Evolutionary conservation across 2,888 invertebrate genomes (phyloP).

Genomic region (Rhodophaea formosa): DNA sequence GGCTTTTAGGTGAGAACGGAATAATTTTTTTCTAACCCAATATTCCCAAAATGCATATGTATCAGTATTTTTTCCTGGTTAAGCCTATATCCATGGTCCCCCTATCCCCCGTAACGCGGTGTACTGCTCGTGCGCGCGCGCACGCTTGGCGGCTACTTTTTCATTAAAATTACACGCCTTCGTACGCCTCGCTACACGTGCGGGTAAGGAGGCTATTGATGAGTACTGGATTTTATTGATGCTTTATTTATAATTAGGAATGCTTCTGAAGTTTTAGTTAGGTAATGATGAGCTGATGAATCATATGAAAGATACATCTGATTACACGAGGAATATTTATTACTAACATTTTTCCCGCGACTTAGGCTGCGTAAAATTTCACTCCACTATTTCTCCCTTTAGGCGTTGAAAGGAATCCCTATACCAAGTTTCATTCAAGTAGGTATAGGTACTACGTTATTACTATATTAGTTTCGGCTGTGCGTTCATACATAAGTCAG

Average conservation of each 20-base stretch:
- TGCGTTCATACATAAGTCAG: too few relatives aligned
- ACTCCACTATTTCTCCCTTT: too few relatives aligned
- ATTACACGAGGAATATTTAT: not conserved
- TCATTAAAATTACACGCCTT: constrained; percentile 15
- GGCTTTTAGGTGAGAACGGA: too few relatives aligned
- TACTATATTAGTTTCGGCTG: too few relatives aligned
- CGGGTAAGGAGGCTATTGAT: not conserved
- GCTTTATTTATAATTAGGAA: not conserved
- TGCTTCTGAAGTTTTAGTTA: too few relatives aligned
- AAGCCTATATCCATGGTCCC: not conserved
- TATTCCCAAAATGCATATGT: too few relatives aligned
- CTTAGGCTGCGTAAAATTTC: too few relatives aligned
- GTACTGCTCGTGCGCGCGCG: constrained; percentile 14
- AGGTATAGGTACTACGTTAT: too few relatives aligned
- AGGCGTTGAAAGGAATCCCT: too few relatives aligned
- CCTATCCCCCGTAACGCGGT: constrained; percentile 15
- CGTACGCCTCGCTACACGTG: constrained; percentile 14
- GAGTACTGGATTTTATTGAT: not conserved
- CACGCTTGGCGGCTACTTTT: constrained; percentile 13
- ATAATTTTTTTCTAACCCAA: not conserved
- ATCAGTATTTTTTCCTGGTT: not conserved
- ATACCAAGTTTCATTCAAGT: too few relatives aligned
- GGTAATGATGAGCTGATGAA: too few relatives aligned
- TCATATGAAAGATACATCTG: not conserved
- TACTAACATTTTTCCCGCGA: too few relatives aligned